Evolutionary conservation across 2,888 invertebrate genomes (phyloP).

Genomic region (Andrena chrysosceles): DNA sequence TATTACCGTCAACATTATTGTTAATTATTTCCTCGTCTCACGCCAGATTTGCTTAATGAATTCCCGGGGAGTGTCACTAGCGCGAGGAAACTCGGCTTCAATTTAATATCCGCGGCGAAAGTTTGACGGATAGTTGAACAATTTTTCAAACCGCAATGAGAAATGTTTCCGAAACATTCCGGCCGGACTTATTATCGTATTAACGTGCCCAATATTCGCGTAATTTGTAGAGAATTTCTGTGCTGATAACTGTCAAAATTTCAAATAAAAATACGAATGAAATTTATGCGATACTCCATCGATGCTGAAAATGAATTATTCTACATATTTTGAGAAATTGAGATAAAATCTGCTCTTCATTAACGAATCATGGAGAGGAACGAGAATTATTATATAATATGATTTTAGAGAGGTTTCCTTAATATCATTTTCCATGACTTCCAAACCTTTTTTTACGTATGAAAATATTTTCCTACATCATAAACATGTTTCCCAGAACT

Average conservation of each 20-base stretch:
- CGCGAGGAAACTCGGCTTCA: background rate
- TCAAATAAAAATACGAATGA: background rate
- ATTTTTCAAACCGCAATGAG: slow-evolving; percentile 5
- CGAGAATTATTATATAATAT: no score
- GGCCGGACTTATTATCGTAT: slow-evolving; percentile 17
- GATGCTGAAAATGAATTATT: background rate
- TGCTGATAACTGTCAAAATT: background rate
- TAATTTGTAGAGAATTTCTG: background rate
- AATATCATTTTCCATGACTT: background rate
- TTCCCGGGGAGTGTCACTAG: background rate
- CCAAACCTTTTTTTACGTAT: background rate
- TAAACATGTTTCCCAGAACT: background rate
- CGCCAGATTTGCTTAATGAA: slow-evolving; percentile 13
- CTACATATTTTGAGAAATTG: background rate
- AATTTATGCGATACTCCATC: background rate
- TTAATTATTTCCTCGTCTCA: slow-evolving; percentile 10
- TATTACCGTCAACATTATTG: slow-evolving; percentile 3
- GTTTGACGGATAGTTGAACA: slow-evolving; percentile 9
- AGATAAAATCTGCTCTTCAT: background rate
- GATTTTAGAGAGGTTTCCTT: background rate
- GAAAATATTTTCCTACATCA: background rate
- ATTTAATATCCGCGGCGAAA: slow-evolving; percentile 8
- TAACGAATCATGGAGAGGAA: no score
- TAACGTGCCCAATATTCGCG: background rate
- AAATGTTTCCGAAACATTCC: slow-evolving; percentile 22